Percentiles rank a stretch among this genome's conserved stretches.
Conservation (phyloP, 2,113 vertebrate species). For the Alectura lathami region DNA sequence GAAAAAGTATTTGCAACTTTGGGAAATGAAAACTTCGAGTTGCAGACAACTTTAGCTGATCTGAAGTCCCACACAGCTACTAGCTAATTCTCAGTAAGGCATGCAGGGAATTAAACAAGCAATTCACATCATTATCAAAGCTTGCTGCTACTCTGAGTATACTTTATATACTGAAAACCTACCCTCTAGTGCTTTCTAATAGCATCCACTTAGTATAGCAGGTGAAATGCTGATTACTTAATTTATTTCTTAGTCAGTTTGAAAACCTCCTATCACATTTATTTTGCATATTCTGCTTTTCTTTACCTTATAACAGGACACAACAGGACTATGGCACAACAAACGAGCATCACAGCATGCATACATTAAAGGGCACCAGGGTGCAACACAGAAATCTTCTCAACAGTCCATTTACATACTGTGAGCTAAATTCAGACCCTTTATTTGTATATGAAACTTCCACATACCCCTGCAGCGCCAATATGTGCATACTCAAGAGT, state of each 20-base stretch:
- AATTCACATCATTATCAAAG: slow-evolving; percentile 34
- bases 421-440: slow-evolving; percentile 33
- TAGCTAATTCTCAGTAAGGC: slow-evolving; percentile 26
- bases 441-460: slow-evolving; percentile 26
- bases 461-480: background rate
- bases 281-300: slow-evolving; percentile 20
- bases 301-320: background rate
- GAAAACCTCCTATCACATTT: slow-evolving; percentile 7
- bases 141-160: background rate
- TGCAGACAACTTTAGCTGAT: slow-evolving; percentile 22
- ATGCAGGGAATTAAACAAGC: slow-evolving; percentile 39
- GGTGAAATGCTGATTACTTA: slow-evolving; percentile 51
- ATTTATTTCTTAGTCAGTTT: slow-evolving; percentile 38
- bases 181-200: slow-evolving; percentile 39
- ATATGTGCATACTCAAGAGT: background rate
- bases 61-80: slow-evolving; percentile 17
- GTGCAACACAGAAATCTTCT: background rate
- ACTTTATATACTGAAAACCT: slow-evolving; percentile 19
- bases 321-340: background rate
- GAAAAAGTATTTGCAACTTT: slow-evolving; percentile 10
- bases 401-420: slow-evolving; percentile 10
- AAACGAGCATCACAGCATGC: slow-evolving; percentile 4
- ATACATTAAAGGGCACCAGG: slow-evolving; percentile 12
- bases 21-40: background rate
- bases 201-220: background rate